Evolutionary conservation across 1,140 invertebrate genomes (phyloP), one percentile per base, ranked within the genome.

Genomic region (Conus betulinus): DNA sequence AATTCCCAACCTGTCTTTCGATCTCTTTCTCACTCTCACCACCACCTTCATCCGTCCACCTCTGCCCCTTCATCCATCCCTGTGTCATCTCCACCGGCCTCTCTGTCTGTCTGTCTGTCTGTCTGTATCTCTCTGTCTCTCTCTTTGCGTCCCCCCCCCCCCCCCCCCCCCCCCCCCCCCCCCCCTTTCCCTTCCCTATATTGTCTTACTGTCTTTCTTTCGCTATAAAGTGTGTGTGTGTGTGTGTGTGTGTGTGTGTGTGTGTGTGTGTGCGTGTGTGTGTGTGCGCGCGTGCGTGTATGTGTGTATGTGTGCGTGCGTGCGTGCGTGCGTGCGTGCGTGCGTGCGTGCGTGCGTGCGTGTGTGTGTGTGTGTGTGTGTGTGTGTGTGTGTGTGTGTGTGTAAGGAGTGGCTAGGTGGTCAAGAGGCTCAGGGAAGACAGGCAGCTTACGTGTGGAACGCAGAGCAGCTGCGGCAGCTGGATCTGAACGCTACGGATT

Each of bases 311-410:
- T 15, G 57, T 60, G 57, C 4, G 57, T 60, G 15, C 57, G n/a
- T n/a, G n/a, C 55, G 55, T 57, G 55, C 13, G 55, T 57, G 55
- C 55, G 55, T 57, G 55, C 13, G 13, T 57, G 55, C 55, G 55
- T 57, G 13, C 55, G 55, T 57, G 55, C 55, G 55, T 57, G 55
- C 55, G 55, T 13, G 57, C 3, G 39, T 39, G 57, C 4, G 57
- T 60, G 57, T 60, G 57, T 11, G 57, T 15, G 57, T 60, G 8
- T 60, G 57, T 8, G 8, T 60, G 57, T 60, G 57, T 76, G 74
- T 76, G 74, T 76, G 74, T 76, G 74, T 76, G 74, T 76, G 74
- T 76, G 74, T 76, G 27, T 60, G 57, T 60, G 57, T 60, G 57
- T 60, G 57, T 60, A 8, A 60, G 57, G 57, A 60, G 15, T 60